Evolutionary conservation across 2,888 invertebrate species (phyloP).

Genomic region (Parnassius mnemosyne): DNA sequence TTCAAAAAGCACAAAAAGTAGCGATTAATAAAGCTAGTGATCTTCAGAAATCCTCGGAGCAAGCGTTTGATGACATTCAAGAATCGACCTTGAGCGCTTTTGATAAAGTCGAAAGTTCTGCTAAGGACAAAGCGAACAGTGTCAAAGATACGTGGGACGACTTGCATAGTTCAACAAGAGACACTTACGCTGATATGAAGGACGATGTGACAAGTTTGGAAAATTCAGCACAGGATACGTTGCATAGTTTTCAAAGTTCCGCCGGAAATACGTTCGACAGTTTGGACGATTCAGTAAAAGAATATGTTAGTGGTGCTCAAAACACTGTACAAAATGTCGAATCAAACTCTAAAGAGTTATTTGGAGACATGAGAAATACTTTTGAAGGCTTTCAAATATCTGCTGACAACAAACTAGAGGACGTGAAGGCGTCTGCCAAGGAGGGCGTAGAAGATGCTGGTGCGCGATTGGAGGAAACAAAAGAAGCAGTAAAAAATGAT

Average conservation of each 20-base stretch:
- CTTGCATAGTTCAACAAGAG: constrained; percentile 67
- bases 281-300: constrained; percentile 65
- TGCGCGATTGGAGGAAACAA: constrained; percentile 51
- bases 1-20: constrained; percentile 47
- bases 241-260: constrained; percentile 74
- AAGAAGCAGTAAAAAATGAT: constrained; percentile 41
- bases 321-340: constrained; percentile 46
- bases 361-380: constrained; percentile 57
- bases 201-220: constrained; percentile 67
- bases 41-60: constrained; percentile 57
- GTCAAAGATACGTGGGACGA: constrained; percentile 68
- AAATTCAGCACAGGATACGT: constrained; percentile 67
- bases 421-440: constrained; percentile 53
- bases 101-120: constrained; percentile 71
- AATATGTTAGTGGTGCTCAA: constrained; percentile 54
- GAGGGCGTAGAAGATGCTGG: constrained; percentile 52
- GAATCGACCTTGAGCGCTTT: constrained; percentile 71
- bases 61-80: constrained; percentile 64
- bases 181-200: constrained; percentile 65
- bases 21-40: constrained; percentile 45
- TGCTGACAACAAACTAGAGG: constrained; percentile 69
- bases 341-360: constrained; percentile 55
- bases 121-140: constrained; percentile 67
- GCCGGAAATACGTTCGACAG: constrained; percentile 75
- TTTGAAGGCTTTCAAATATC: constrained; percentile 74